Evolutionary conservation across 2,888 invertebrate species (phyloP), one percentile per base, ranked within the genome.

Genomic region (Drosophila pseudotalamancana): DNA sequence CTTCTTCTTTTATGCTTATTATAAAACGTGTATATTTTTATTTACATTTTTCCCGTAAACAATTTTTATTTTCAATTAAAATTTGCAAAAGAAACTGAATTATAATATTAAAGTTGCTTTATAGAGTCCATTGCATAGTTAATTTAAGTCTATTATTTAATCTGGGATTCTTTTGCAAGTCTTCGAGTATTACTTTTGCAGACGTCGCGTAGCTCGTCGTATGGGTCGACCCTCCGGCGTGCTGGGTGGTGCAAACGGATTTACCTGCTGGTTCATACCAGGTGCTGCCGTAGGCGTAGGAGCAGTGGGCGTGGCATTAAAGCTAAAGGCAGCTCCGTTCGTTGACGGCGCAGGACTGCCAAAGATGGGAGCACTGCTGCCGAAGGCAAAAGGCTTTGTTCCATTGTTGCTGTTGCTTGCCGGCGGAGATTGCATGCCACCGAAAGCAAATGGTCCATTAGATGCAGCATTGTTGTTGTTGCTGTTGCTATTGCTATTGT

Each of bases 181-280:
- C 12, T 31, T 4, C 14, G 5, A 23, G 6, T 23, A 8, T 37
- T 68, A 89, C 53, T 89, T 90, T 35, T 88, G 88, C 19, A 89
- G 67, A 6, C 90, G 89, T 14, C 90, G 67, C 3, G 90, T 89
- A 6, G 90, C 90, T 3, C 85, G 84, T 25, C 89, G 75, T 0
- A 89, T 86, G 9, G 71, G 88, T 3, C 90, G 87, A 32, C 63
- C 66, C 5, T 72, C 74, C 4, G 72, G 49, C 1, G 81, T 60
- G 14, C 61, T 56, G 1, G 81, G 72, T 40, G 78, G 69, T 3
- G 83, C 73, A 59, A 88, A 89, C 6, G 56, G 64, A 19, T 74
- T 74, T 3, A 59, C 8, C 21, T 77, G 81, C 43, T 67, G 76
- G 0, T 64, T 1, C 54, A 71, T 76, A 3, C 48, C 40, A 3